A percentile compares a stretch with the other conserved stretches of the same genome.
phyloP scores from a whole-genome alignment of 1,140 invertebrate genomes.

The Octopus sinensis region DNA sequence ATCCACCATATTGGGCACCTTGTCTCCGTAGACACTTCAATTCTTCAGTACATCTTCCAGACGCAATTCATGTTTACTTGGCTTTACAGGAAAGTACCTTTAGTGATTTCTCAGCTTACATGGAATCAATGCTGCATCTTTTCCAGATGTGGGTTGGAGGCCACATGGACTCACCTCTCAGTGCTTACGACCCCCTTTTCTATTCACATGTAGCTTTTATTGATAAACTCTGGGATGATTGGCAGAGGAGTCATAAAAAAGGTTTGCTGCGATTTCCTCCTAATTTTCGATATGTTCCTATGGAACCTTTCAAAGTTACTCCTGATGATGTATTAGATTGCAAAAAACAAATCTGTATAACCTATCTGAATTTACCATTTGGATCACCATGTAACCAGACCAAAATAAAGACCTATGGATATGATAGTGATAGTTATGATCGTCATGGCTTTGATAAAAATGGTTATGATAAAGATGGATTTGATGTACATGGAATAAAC shows the following conservation, averaged over 20 bases:
- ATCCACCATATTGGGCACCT: conserved; percentile 37
- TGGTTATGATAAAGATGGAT: conserved; percentile 42
- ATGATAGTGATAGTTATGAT: conserved; percentile 39
- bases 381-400: conserved; percentile 37
- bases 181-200: conserved; percentile 45
- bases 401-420: conserved; percentile 30
- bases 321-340: conserved; percentile 44
- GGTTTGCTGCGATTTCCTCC: conserved; percentile 32
- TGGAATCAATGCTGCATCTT: conserved; percentile 36
- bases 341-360: conserved; percentile 41
- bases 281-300: conserved; percentile 31
- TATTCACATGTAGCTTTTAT: conserved; percentile 42
- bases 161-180: conserved; percentile 39
- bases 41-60: conserved; percentile 35
- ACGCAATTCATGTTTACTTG: conserved; percentile 43
- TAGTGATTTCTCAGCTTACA: conserved; percentile 35
- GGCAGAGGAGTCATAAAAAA: conserved; percentile 37
- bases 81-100: conserved; percentile 36
- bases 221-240: conserved; percentile 45
- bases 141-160: conserved; percentile 45
- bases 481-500: conserved; percentile 33
- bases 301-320: conserved; percentile 40
- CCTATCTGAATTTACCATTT: conserved; percentile 39
- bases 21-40: conserved; percentile 44
- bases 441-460: conserved; percentile 40